phyloP scores from a whole-genome alignment of 2,888 invertebrate genomes.

The Colletes collaris region DNA sequence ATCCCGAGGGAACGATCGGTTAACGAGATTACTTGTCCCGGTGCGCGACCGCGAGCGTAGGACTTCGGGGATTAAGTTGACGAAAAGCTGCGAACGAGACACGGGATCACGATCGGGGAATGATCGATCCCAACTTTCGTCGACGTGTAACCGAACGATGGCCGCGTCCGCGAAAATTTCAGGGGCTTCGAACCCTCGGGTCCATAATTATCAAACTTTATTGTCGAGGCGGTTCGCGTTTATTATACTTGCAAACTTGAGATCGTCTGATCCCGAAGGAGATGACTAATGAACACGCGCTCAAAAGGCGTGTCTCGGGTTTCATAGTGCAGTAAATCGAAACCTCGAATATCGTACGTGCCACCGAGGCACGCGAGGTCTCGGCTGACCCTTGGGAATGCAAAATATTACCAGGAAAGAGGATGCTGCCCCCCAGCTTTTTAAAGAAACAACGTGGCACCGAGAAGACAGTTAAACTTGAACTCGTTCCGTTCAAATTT shows the following conservation, averaged over 20 bases:
- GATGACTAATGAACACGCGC: constrained; percentile 64
- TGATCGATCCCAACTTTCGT: constrained; percentile 16
- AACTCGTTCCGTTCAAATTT: background rate
- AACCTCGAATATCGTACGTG: constrained; percentile 44
- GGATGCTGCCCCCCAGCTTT: background rate
- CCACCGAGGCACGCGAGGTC: constrained; percentile 45
- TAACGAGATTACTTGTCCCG: constrained; percentile 49
- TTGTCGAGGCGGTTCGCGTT: constrained; percentile 30
- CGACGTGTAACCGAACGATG: background rate
- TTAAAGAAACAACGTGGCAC: background rate
- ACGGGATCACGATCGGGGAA: background rate
- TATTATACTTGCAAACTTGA: constrained; percentile 58
- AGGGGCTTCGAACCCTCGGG: background rate
- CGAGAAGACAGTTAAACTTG: too few relatives aligned
- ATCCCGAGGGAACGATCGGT: constrained; percentile 54
- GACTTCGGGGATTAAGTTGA: constrained; percentile 37
- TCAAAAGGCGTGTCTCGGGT: constrained; percentile 59
- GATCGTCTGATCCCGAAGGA: constrained; percentile 46
- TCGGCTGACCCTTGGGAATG: constrained; percentile 43
- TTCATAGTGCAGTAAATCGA: constrained; percentile 63
- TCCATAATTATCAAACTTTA: constrained; percentile 30
- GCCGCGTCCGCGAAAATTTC: constrained; percentile 11
- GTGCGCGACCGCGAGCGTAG: constrained; percentile 23
- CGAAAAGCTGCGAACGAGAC: constrained; percentile 25
- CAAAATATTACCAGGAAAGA: constrained; percentile 40